Conservation (phyloP, 2,888 invertebrate species). For the Ectropis crepuscularia region DNA sequence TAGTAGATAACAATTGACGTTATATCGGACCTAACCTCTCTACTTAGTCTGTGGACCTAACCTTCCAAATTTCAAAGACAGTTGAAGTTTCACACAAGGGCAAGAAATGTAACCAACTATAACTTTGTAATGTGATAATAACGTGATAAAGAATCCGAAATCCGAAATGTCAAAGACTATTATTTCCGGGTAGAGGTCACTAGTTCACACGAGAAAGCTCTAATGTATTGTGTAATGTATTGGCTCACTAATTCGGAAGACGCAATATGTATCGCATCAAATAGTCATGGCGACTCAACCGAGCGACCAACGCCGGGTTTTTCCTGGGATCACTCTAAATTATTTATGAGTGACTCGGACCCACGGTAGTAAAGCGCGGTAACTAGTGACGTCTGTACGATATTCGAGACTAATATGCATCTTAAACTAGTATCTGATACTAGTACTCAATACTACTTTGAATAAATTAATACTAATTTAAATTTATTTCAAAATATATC, state of each 20-base stretch:
- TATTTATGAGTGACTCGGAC: conserved; percentile 82
- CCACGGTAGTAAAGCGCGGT: conserved; percentile 59
- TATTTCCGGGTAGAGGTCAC: conserved; percentile 3
- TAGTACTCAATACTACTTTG: background rate
- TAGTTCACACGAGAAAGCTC: conserved; percentile 38
- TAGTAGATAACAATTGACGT: too few species aligned
- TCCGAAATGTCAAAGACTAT: background rate
- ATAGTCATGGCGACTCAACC: conserved; percentile 68
- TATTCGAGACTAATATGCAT: conserved; percentile 16
- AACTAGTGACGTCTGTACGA: conserved; percentile 42
- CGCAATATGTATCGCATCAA: conserved; percentile 70
- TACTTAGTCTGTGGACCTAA: too few species aligned
- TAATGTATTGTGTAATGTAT: conserved; percentile 41
- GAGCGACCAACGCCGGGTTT: conserved; percentile 73
- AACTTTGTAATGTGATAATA: too few species aligned
- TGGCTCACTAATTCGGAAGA: conserved; percentile 64
- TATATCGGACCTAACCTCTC: too few species aligned
- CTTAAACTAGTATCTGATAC: conserved; percentile 1
- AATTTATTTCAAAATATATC: too few species aligned
- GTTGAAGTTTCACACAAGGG: too few species aligned
- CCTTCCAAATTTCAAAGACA: too few species aligned
- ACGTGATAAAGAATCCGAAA: background rate
- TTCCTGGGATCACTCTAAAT: conserved; percentile 80
- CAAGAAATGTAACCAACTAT: too few species aligned
- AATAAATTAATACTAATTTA: too few species aligned